These are phyloP conservation scores for Trichonephila clavipes DNA, from an alignment of 1,140 invertebrate genomes.

Conservation along the genomic window DNA sequence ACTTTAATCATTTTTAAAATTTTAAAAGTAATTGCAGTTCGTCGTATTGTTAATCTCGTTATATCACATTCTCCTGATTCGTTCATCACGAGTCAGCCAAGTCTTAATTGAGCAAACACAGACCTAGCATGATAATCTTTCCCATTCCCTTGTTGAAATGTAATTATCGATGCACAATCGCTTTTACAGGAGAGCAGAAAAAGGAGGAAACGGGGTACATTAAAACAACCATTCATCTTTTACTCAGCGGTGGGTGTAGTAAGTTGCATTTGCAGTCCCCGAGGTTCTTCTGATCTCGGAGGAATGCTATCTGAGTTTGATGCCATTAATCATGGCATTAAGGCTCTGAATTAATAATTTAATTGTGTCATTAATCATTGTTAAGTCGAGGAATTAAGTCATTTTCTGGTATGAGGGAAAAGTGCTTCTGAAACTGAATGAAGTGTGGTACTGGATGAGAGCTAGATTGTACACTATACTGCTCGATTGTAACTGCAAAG, in stretches of 20 bases:
- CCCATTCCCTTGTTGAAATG: background rate
- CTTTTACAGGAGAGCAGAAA: background rate
- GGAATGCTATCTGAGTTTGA: conserved; percentile 4
- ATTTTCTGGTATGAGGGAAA: conserved; percentile 17
- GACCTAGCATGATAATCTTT: background rate
- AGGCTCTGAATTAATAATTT: conserved; percentile 23
- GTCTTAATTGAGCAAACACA: background rate
- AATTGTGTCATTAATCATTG: conserved; percentile 12
- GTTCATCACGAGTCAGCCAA: background rate
- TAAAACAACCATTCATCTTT: conserved; percentile 5
- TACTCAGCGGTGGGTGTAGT: background rate
- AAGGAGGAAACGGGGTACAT: background rate
- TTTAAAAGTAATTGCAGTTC: too few species aligned
- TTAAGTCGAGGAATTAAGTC: conserved; percentile 35
- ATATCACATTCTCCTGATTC: too few species aligned
- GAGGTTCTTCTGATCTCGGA: background rate
- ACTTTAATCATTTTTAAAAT: too few species aligned
- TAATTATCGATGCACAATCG: background rate
- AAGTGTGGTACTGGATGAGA: background rate
- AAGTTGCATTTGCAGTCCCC: background rate
- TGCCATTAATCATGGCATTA: conserved; percentile 22
- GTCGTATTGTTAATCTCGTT: too few species aligned
- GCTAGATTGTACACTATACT: background rate
- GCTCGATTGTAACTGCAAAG: too few species aligned
- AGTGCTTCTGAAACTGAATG: background rate